Conservation (phyloP, 35 echinoderm and acorn worm species). For the Heliocidaris erythrogramma region DNA sequence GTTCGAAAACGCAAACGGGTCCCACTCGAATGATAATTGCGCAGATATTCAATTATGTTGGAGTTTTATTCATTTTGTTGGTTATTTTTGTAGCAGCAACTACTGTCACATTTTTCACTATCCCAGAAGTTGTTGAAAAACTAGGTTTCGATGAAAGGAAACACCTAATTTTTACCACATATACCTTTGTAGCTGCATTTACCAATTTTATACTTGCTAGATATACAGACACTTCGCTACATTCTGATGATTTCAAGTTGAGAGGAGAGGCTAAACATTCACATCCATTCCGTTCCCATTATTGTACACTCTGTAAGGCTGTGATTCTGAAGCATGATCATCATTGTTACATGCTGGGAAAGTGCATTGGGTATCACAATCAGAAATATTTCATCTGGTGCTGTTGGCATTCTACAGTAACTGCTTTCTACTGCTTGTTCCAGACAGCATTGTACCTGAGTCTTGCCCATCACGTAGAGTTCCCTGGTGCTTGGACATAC, state of each 20-base stretch:
- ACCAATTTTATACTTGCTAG: slow-evolving; percentile 61
- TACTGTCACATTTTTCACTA: slow-evolving; percentile 6
- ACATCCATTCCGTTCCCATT: slow-evolving; percentile 48
- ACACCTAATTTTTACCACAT: slow-evolving; percentile 31
- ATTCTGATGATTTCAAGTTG: background rate
- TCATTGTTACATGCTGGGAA: slow-evolving; percentile 64
- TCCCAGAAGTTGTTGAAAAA: slow-evolving; percentile 41
- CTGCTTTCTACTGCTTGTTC: slow-evolving; percentile 53
- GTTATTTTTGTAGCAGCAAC: background rate
- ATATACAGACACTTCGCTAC: slow-evolving; percentile 23
- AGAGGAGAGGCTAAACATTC: background rate
- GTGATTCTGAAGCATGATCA: slow-evolving; percentile 64
- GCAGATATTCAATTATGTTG: background rate
- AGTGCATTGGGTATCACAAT: slow-evolving; percentile 75
- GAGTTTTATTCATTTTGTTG: slow-evolving; percentile 15
- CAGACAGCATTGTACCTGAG: slow-evolving; percentile 54
- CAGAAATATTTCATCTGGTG: slow-evolving; percentile 76
- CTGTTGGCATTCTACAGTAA: slow-evolving; percentile 25
- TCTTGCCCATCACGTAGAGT: slow-evolving; percentile 37
- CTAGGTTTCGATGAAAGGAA: slow-evolving; percentile 34
- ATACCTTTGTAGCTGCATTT: slow-evolving; percentile 25
- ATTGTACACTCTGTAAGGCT: slow-evolving; percentile 51
- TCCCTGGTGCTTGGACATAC: slow-evolving; percentile 63
- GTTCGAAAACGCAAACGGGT: background rate
- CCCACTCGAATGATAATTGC: background rate